Evolutionary conservation across 35 echinoderm and acorn worm species (phyloP).

Genomic region (Heliocidaris tuberculata): DNA sequence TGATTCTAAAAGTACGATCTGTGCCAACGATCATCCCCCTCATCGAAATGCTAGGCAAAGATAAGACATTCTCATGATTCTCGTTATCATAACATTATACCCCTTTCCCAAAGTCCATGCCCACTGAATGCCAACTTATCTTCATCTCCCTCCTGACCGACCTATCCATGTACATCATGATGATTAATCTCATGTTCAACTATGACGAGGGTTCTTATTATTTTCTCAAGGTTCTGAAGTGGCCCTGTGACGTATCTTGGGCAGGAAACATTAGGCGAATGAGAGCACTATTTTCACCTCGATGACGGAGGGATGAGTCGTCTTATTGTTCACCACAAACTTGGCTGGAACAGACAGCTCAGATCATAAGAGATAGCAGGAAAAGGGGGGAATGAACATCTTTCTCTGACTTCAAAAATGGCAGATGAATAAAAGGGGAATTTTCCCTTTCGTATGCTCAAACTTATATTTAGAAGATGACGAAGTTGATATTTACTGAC

Average conservation of each 20-base stretch:
- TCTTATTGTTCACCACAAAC: constrained; percentile 10
- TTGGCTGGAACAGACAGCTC: background rate
- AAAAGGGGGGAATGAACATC: background rate
- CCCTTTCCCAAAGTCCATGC: background rate
- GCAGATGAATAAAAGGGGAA: background rate
- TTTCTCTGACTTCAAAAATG: background rate
- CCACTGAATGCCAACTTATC: background rate
- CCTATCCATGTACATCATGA: background rate
- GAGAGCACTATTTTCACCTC: background rate
- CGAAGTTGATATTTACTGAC: constrained; percentile 11
- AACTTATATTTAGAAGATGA: background rate
- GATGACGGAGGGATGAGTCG: background rate
- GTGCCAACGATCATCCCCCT: background rate
- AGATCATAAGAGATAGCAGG: background rate
- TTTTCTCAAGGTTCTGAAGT: background rate
- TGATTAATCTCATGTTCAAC: background rate
- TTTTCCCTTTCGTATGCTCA: background rate
- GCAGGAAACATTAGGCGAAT: background rate
- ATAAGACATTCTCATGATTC: background rate
- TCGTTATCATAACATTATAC: background rate
- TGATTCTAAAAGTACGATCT: background rate
- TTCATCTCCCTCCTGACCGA: background rate
- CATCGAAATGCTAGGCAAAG: background rate
- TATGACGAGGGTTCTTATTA: background rate
- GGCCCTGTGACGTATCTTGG: background rate